Conservation (phyloP, 2,113 vertebrate species). For the Pseudopodoces humilis region DNA sequence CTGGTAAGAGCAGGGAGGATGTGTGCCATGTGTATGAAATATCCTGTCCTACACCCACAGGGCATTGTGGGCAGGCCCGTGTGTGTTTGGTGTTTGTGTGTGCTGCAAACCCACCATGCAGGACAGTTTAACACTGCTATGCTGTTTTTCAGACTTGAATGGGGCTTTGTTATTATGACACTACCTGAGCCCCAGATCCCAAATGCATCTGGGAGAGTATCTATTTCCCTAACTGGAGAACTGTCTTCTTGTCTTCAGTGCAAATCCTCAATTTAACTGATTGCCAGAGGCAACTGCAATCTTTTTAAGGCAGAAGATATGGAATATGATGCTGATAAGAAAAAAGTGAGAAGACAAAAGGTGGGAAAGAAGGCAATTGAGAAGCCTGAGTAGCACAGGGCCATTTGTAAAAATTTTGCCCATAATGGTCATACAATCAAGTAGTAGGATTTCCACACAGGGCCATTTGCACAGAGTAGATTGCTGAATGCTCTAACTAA, state of each 20-base stretch:
- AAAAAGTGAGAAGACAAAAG: not conserved
- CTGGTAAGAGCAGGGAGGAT: not conserved
- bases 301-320: not conserved
- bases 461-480: not conserved
- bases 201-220: not conserved
- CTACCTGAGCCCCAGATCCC: not conserved
- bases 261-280: not conserved
- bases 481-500: not conserved
- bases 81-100: not conserved
- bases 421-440: not conserved
- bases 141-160: not conserved
- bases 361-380: not conserved
- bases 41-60: not conserved
- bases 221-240: not conserved
- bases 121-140: not conserved
- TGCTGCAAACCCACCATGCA: not conserved
- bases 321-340: not conserved
- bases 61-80: accelerated
- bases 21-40: not conserved
- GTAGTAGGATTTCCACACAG: not conserved
- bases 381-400: not conserved
- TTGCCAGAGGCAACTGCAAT: not conserved
- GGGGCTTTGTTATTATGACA: not conserved
- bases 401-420: not conserved
- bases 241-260: not conserved